Conservation (phyloP, 2,888 invertebrate genomes). For the Metallyticus violacea region DNA sequence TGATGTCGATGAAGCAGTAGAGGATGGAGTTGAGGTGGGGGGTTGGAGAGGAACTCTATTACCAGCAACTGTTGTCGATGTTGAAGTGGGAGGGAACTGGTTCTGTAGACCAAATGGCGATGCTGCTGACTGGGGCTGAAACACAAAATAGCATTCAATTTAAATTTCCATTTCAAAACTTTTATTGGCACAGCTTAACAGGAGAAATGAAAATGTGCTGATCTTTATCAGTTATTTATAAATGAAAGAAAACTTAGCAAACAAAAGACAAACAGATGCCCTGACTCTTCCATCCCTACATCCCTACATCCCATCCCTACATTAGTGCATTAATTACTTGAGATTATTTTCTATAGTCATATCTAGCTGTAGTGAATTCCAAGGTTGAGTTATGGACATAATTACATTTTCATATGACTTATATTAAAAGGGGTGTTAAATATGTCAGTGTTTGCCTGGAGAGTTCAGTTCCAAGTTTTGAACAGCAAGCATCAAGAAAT, state of each 20-base stretch:
- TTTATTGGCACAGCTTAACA: neutral
- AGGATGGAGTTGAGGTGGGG: slow-evolving; percentile 11
- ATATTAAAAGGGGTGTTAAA: too few species aligned
- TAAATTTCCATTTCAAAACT: neutral
- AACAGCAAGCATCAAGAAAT: too few species aligned
- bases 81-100: slow-evolving; percentile 19
- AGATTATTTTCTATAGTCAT: too few species aligned
- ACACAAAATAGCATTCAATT: neutral
- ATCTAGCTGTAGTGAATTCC: too few species aligned
- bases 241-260: neutral
- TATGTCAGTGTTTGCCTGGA: too few species aligned
- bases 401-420: too few species aligned
- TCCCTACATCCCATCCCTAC: too few species aligned
- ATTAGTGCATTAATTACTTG: too few species aligned
- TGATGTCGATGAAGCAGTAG: neutral
- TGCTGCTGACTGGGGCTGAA: neutral
- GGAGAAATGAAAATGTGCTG: neutral
- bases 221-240: too few species aligned
- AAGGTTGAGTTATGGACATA: too few species aligned
- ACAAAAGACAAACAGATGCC: neutral
- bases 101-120: slow-evolving; percentile 16
- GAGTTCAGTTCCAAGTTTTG: too few species aligned
- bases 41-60: slow-evolving; percentile 23
- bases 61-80: slow-evolving; percentile 8
- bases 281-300: too few species aligned